Conservation (phyloP, 2,888 invertebrate genomes). For the Ypsolopha sequella region DNA sequence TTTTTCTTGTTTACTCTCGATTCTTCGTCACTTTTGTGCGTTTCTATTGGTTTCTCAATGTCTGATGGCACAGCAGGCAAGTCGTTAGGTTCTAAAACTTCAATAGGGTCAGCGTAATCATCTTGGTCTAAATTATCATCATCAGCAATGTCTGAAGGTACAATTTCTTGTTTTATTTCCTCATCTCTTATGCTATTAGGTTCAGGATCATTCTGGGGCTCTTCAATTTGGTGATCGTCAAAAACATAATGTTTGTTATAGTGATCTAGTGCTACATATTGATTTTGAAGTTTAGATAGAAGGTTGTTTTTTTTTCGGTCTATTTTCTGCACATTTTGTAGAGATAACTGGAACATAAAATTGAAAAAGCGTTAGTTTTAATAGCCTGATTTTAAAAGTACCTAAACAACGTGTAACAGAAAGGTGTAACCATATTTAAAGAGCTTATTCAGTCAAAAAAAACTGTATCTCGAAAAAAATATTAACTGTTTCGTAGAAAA, state of each 20-base stretch:
- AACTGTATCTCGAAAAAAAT: too few species aligned
- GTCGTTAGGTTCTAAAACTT: neutral
- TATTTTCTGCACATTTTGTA: neutral
- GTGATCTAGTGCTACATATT: neutral
- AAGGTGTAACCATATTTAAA: too few species aligned
- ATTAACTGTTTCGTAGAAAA: too few species aligned
- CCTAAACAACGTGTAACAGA: too few species aligned
- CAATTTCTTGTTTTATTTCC: neutral
- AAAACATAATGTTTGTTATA: neutral
- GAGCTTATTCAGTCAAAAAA: too few species aligned
- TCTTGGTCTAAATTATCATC: neutral
- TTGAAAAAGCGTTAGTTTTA: too few species aligned
- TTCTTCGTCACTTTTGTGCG: neutral
- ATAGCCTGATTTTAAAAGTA: too few species aligned
- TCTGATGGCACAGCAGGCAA: neutral
- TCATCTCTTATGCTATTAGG: neutral
- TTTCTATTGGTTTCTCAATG: neutral
- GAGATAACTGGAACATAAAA: neutral
- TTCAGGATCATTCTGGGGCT: neutral
- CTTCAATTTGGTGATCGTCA: neutral
- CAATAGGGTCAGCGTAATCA: neutral
- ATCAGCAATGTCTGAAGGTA: neutral
- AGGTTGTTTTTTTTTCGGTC: neutral
- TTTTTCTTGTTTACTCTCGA: neutral
- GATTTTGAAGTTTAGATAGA: neutral